phyloP scores from a whole-genome alignment of 2,797 vertebrate genomes.

The Otus scops region DNA sequence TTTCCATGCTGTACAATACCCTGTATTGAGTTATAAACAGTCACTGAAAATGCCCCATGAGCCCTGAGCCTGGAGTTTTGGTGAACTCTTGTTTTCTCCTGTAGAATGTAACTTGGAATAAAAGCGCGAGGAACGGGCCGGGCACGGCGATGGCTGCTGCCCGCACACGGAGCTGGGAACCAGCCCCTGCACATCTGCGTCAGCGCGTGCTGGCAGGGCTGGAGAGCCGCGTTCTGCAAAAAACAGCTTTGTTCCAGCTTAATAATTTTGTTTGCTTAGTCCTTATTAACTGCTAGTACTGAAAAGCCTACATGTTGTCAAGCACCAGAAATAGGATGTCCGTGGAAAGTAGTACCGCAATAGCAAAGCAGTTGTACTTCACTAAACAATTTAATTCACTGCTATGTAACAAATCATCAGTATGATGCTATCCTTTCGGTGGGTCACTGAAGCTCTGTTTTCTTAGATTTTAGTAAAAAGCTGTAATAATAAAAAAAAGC shows the following conservation, averaged over 20 bases:
- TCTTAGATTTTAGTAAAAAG: background rate
- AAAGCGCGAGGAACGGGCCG: background rate
- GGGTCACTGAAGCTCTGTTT: background rate
- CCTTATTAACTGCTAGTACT: background rate
- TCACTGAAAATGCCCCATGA: background rate
- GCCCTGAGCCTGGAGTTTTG: background rate
- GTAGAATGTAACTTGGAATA: background rate
- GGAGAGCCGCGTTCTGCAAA: background rate
- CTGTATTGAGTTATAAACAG: background rate
- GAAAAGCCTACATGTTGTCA: background rate
- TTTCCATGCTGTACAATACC: background rate
- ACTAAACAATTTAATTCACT: background rate
- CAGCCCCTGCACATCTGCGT: rapidly evolving
- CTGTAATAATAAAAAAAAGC: background rate
- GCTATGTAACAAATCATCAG: background rate
- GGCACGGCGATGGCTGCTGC: rapidly evolving
- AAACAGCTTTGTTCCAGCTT: background rate
- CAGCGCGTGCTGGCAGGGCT: background rate
- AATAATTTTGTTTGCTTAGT: background rate
- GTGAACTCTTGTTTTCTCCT: background rate
- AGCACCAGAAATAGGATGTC: background rate
- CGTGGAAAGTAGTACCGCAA: too few species aligned
- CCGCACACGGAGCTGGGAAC: background rate
- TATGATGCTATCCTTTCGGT: background rate
- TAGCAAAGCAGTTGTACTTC: background rate